These are phyloP conservation scores for Asobara japonica DNA, from an alignment of 1,140 invertebrate genomes.

Conservation along the genomic window DNA sequence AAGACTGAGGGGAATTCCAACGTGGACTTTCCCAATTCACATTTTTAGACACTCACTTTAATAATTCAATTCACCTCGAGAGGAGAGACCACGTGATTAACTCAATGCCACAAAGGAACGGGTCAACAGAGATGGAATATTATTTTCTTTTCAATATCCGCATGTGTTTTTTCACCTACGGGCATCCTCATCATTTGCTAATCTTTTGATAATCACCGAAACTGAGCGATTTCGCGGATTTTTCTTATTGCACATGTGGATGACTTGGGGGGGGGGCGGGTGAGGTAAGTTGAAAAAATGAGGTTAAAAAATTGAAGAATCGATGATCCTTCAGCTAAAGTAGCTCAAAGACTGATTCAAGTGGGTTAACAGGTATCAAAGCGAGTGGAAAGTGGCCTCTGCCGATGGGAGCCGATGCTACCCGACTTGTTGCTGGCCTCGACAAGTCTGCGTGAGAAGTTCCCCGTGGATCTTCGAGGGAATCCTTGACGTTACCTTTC, in stretches of 20 bases:
- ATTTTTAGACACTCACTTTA: background rate
- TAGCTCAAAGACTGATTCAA: constrained; percentile 57
- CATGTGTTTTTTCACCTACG: background rate
- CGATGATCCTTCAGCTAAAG: constrained; percentile 43
- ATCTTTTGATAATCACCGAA: background rate
- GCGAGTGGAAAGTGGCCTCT: constrained; percentile 54
- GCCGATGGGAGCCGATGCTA: background rate
- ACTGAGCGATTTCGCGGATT: background rate
- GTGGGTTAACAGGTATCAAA: constrained; percentile 64
- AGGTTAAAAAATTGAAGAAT: constrained; percentile 19
- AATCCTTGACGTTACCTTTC: background rate
- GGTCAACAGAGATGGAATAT: background rate
- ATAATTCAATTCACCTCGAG: background rate
- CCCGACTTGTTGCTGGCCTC: background rate
- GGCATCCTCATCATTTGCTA: background rate
- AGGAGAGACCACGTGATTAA: background rate
- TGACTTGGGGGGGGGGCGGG: background rate
- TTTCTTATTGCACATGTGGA: background rate
- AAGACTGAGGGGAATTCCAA: background rate
- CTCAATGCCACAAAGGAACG: background rate
- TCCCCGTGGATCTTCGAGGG: background rate
- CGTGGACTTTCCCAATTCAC: background rate
- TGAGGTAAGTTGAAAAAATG: background rate
- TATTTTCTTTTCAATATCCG: background rate
- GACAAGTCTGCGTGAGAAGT: background rate